phyloP scores from a whole-genome alignment of 2,797 vertebrate genomes.

The Melanotaenia maccullochi region DNA sequence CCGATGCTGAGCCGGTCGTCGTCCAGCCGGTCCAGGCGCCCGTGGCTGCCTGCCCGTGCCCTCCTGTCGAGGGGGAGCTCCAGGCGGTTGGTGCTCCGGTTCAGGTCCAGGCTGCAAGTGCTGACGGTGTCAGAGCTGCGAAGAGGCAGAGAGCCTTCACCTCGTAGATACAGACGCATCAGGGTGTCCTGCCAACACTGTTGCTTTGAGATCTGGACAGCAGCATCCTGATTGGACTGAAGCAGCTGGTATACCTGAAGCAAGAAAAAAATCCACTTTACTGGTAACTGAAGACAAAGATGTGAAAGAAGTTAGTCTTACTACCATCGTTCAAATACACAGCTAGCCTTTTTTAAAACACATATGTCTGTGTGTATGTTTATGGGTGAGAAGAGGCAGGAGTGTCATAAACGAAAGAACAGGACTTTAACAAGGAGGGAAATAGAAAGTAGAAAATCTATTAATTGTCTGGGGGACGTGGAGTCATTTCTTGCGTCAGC shows the following conservation, averaged over 20 bases:
- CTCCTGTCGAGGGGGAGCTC: conserved; percentile 72
- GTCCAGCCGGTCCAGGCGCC: conserved; percentile 65
- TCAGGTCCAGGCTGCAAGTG: conserved; percentile 79
- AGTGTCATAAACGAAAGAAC: too few species aligned
- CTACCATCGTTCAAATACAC: too few species aligned
- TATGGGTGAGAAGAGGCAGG: background rate
- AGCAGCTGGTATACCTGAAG: conserved; percentile 91
- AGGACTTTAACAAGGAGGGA: background rate
- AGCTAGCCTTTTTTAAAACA: too few species aligned
- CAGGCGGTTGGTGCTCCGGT: conserved; percentile 62
- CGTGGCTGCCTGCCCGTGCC: conserved; percentile 37
- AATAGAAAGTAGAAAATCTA: background rate
- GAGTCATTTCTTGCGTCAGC: conserved; percentile 12
- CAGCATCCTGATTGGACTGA: conserved; percentile 90
- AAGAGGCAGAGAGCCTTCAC: conserved; percentile 65
- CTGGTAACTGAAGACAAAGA: too few species aligned
- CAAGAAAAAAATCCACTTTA: background rate
- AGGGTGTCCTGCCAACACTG: conserved; percentile 97
- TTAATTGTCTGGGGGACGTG: background rate
- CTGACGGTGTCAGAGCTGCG: conserved; percentile 69
- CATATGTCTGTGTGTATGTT: too few species aligned
- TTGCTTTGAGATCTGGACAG: conserved; percentile 90
- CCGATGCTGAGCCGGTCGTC: conserved; percentile 81
- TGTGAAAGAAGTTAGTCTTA: too few species aligned
- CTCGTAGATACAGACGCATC: conserved; percentile 88